These are phyloP conservation scores for Bhutanitis thaidina DNA, from an alignment of 2,888 invertebrate genomes.

Conservation along the genomic window DNA sequence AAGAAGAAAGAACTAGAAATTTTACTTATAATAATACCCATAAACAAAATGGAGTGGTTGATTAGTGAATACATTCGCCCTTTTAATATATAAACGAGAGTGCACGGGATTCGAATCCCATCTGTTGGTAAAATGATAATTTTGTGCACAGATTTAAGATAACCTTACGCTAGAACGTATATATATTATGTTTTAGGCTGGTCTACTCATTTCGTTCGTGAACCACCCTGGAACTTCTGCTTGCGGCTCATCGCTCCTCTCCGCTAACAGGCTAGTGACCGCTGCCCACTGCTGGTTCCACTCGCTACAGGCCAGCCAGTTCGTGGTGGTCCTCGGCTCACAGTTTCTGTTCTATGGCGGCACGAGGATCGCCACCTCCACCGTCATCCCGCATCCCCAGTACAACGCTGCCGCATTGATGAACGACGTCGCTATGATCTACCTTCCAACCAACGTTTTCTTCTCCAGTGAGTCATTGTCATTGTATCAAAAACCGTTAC, in stretches of 20 bases:
- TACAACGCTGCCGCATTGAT: conserved; percentile 31
- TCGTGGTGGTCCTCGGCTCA: conserved; percentile 47
- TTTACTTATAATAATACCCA: too few species aligned
- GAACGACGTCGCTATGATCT: conserved; percentile 52
- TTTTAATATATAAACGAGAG: too few species aligned
- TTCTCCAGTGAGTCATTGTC: conserved; percentile 28
- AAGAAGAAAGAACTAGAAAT: too few species aligned
- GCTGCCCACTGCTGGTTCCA: conserved; percentile 61
- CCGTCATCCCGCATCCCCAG: conserved; percentile 43
- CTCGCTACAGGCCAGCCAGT: conserved; percentile 36
- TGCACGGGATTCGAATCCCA: too few species aligned
- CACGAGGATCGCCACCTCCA: conserved; percentile 37
- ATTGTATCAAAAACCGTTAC: not conserved
- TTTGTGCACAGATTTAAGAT: too few species aligned
- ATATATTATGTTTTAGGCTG: conserved; percentile 49
- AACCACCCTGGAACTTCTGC: conserved; percentile 39
- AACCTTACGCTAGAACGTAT: too few species aligned
- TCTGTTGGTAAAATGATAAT: too few species aligned
- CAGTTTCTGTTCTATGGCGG: conserved; percentile 45
- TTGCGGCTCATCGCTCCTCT: conserved; percentile 47
- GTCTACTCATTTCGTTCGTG: conserved; percentile 43
- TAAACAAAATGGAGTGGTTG: too few species aligned
- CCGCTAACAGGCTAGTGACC: conserved; percentile 41
- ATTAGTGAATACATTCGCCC: too few species aligned
- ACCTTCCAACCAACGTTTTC: conserved; percentile 35